A percentile compares a stretch with the other conserved stretches of the same genome.
Evolutionary conservation across 2,797 vertebrate species (phyloP).

Genomic region (Xenops minutus): DNA sequence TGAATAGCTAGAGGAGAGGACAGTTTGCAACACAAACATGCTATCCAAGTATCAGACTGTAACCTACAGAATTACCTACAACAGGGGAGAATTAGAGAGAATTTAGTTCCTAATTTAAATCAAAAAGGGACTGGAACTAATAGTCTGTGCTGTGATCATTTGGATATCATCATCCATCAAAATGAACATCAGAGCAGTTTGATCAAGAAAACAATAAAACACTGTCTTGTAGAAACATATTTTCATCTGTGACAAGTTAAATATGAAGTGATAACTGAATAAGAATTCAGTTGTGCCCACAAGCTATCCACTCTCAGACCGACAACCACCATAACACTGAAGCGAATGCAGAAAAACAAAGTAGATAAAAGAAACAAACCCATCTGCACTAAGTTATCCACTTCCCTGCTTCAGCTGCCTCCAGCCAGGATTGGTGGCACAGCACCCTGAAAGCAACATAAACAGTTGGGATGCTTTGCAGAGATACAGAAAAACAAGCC

Average conservation of each 20-base stretch:
- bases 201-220: background rate
- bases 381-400: background rate
- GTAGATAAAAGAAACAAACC: background rate
- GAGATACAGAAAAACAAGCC: accelerated
- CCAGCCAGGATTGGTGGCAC: background rate
- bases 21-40: background rate
- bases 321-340: background rate
- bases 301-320: background rate
- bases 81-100: background rate
- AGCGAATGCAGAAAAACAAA: background rate
- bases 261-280: background rate
- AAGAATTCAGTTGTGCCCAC: background rate
- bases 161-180: background rate
- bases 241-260: background rate
- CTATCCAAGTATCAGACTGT: background rate
- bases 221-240: background rate
- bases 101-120: background rate
- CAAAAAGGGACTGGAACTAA: background rate
- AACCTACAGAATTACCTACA: background rate
- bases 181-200: background rate
- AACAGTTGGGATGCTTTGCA: background rate
- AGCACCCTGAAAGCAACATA: background rate
- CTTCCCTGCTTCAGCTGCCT: background rate
- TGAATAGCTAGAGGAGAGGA: background rate
- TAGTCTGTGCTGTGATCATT: background rate